Evolutionary conservation across 2,888 invertebrate genomes (phyloP).

Genomic region (Orchesella flavescens): DNA sequence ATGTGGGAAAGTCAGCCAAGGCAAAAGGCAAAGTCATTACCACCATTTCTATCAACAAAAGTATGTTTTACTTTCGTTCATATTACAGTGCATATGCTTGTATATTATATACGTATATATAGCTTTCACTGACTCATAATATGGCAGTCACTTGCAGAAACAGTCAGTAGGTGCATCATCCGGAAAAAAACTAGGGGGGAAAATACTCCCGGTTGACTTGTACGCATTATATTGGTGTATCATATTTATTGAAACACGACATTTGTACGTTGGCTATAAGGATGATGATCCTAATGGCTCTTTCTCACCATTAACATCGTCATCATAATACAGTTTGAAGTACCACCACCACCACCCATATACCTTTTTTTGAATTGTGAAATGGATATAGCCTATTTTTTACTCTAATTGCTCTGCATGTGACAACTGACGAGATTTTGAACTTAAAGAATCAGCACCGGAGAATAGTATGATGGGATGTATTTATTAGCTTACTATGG

Average conservation of each 20-base stretch:
- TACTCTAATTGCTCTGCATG: conserved; percentile 16
- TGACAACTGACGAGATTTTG: conserved; percentile 51
- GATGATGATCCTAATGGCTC: conserved; percentile 50
- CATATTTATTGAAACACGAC: conserved; percentile 10
- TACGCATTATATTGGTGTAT: neutral
- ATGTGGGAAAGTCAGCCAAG: conserved; percentile 58
- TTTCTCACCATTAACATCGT: conserved; percentile 46
- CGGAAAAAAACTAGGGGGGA: conserved; percentile 36
- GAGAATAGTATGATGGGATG: neutral
- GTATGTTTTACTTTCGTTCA: conserved; percentile 44
- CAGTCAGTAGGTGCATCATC: conserved; percentile 20
- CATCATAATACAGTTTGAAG: conserved; percentile 44
- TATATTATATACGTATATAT: conserved; percentile 30
- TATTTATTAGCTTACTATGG: neutral
- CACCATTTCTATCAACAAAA: conserved; percentile 56
- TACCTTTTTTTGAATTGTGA: conserved; percentile 28
- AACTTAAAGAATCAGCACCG: conserved; percentile 39
- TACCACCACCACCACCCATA: conserved; percentile 44
- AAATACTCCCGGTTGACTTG: conserved; percentile 47
- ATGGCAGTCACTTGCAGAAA: conserved; percentile 23
- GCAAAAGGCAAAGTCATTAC: conserved; percentile 63
- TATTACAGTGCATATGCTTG: conserved; percentile 12
- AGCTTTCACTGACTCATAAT: conserved; percentile 60
- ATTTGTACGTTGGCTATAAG: conserved; percentile 39
- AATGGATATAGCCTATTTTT: conserved; percentile 26